phyloP scores from a whole-genome alignment of 2,888 invertebrate species.

The Chrysotoxum bicinctum region DNA sequence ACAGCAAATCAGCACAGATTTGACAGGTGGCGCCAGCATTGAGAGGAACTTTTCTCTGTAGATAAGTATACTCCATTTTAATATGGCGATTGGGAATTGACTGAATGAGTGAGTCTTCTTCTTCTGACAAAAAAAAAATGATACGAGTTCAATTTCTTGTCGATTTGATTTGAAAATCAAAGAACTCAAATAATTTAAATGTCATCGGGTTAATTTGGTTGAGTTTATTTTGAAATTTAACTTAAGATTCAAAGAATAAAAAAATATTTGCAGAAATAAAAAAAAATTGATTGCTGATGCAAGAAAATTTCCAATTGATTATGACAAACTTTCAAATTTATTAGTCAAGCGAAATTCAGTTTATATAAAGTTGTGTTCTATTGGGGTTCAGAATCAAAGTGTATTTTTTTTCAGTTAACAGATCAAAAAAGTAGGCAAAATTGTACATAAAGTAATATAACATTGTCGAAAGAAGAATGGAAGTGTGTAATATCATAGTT shows the following conservation, averaged over 20 bases:
- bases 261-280: not conserved
- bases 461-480: too few relatives aligned
- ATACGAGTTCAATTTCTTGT: not conserved
- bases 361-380: too few relatives aligned
- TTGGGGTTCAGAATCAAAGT: too few relatives aligned
- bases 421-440: too few relatives aligned
- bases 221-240: not conserved
- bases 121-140: not conserved
- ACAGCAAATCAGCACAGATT: not conserved
- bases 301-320: too few relatives aligned
- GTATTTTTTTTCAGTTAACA: too few relatives aligned
- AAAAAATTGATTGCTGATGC: too few relatives aligned
- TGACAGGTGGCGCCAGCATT: constrained; percentile 5
- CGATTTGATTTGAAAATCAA: not conserved
- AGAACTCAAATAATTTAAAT: not conserved
- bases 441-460: too few relatives aligned
- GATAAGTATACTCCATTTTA: not conserved
- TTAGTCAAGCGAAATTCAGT: too few relatives aligned
- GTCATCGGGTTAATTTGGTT: not conserved
- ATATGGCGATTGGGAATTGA: not conserved
- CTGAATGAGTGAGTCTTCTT: not conserved
- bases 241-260: not conserved
- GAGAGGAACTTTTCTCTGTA: not conserved
- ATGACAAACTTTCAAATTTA: too few relatives aligned
- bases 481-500: too few relatives aligned